phyloP scores from a whole-genome alignment of 2,113 vertebrate species.

The Bufo bufo region DNA sequence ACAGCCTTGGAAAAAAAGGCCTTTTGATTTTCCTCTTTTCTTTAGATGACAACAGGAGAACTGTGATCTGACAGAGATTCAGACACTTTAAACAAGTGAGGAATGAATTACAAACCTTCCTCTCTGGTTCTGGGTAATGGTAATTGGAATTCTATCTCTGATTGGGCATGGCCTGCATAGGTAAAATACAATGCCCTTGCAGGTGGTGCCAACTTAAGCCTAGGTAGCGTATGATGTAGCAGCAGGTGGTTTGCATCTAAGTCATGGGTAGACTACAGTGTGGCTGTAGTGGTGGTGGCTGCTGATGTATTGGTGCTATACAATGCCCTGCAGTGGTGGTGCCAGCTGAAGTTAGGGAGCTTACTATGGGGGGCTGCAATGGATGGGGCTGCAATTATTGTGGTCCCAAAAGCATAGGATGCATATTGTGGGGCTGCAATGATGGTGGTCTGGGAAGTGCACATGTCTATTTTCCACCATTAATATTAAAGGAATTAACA shows the following conservation, averaged over 20 bases:
- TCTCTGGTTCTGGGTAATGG: neutral
- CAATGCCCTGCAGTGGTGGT: neutral
- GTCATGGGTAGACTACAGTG: neutral
- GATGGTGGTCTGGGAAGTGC: too few relatives aligned
- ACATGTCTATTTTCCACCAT: too few relatives aligned
- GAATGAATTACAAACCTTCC: neutral
- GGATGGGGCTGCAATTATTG: too few relatives aligned
- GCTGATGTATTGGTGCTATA: neutral
- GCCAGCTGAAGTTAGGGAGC: too few relatives aligned
- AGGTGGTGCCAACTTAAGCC: neutral
- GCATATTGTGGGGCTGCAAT: too few relatives aligned
- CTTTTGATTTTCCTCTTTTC: slow-evolving; percentile 6
- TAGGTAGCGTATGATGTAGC: neutral
- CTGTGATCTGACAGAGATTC: neutral
- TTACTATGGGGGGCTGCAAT: too few relatives aligned
- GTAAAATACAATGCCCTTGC: neutral
- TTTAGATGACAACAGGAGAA: neutral
- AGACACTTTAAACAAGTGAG: neutral
- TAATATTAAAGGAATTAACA: too few relatives aligned
- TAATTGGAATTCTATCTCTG: neutral
- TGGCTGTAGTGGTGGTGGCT: too few relatives aligned
- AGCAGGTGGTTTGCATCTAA: neutral
- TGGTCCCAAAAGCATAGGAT: too few relatives aligned
- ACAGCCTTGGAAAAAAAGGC: neutral
- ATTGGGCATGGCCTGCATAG: neutral